phyloP scores from a whole-genome alignment of 53 echinoderm and acorn worm species.

The Paracentrotus lividus region DNA sequence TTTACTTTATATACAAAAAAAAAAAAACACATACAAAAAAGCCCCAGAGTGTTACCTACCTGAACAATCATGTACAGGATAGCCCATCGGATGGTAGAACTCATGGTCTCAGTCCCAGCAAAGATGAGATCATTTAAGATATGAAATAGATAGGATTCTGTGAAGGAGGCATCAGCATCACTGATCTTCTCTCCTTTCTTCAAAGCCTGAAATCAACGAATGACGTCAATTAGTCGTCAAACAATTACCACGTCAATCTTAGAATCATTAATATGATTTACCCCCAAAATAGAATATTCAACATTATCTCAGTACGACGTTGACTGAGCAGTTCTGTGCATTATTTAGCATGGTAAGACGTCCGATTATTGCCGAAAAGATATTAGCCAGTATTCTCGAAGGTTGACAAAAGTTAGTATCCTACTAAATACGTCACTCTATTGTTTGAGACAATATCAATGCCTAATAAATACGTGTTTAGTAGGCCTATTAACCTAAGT shows the following conservation, averaged over 20 bases:
- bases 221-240: constrained; percentile 28
- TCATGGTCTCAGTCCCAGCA: constrained; percentile 99
- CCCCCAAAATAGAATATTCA: not conserved
- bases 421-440: no score
- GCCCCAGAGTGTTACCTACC: constrained; percentile 35
- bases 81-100: constrained; percentile 96
- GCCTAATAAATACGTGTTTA: no score
- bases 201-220: constrained; percentile 49
- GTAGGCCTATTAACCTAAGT: no score
- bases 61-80: constrained; percentile 96
- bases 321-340: no score
- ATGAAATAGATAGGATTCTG: constrained; percentile 94
- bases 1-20: no score
- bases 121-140: constrained; percentile 97
- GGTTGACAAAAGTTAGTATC: no score
- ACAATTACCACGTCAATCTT: constrained; percentile 42
- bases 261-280: no score
- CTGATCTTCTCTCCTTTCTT: constrained; percentile 53
- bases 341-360: not conserved
- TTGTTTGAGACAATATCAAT: no score
- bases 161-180: constrained; percentile 82
- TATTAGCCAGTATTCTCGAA: not conserved
- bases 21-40: no score
- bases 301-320: not conserved
- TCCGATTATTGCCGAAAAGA: not conserved